Conservation (phyloP, 2,113 vertebrate species). For the Motacilla alba region DNA sequence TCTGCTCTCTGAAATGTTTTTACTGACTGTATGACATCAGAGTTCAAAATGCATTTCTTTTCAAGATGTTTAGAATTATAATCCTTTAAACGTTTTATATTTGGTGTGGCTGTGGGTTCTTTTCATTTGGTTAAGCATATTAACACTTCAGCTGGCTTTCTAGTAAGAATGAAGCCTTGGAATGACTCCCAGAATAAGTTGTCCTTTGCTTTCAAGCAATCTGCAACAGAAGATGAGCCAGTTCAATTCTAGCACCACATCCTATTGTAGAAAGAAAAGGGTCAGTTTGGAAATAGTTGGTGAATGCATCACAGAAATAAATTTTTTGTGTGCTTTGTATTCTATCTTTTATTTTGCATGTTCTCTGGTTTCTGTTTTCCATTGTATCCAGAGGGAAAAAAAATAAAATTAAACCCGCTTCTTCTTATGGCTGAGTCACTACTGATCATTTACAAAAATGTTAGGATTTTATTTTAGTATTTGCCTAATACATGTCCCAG, state of each 20-base stretch:
- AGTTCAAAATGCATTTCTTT: neutral
- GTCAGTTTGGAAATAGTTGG: neutral
- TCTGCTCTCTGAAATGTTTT: neutral
- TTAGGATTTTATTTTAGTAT: neutral
- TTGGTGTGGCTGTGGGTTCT: neutral
- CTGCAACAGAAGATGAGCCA: neutral
- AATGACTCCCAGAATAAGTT: neutral
- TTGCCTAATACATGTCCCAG: neutral
- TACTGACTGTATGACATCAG: neutral
- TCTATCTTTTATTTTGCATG: neutral
- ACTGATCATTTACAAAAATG: neutral
- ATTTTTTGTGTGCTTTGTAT: neutral
- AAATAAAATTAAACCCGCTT: neutral
- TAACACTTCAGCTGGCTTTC: neutral
- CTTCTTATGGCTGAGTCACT: neutral
- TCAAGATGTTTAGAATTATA: neutral
- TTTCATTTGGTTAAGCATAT: slow-evolving; percentile 8
- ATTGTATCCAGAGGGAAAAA: neutral
- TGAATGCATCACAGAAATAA: neutral
- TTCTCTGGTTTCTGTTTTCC: neutral
- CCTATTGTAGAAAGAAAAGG: neutral
- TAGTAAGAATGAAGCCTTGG: neutral
- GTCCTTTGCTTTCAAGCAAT: neutral
- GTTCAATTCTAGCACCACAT: neutral
- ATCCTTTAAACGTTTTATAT: neutral